These are phyloP conservation scores for Bos taurus DNA, from an alignment of 2,113 vertebrate genomes.

Conservation along the genomic window DNA sequence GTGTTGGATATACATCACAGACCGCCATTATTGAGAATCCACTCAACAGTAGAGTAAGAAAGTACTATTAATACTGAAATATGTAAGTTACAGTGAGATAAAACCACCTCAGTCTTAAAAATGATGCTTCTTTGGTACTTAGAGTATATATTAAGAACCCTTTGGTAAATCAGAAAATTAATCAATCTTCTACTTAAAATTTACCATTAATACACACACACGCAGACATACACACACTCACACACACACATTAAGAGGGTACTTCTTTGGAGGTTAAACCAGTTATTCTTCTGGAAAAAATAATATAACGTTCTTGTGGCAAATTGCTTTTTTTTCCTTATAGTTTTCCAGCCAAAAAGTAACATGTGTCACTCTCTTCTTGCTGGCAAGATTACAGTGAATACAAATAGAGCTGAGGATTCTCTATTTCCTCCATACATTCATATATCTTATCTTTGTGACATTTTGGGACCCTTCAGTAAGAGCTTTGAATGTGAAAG, in stretches of 20 bases:
- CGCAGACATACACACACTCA: no score
- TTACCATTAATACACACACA: neutral
- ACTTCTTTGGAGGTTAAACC: neutral
- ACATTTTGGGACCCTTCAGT: conserved; percentile 2
- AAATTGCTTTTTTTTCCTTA: neutral
- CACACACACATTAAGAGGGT: fast-evolving
- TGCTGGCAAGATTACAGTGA: neutral
- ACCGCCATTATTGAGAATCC: neutral
- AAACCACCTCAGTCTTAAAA: neutral
- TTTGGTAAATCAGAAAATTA: neutral
- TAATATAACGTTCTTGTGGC: neutral
- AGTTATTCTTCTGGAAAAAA: neutral
- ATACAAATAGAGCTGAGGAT: neutral
- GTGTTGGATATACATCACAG: neutral
- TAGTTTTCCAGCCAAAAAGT: neutral
- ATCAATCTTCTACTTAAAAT: neutral
- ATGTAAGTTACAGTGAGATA: neutral
- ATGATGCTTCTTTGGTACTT: neutral
- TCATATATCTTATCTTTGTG: conserved; percentile 12
- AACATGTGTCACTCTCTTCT: neutral
- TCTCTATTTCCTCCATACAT: neutral
- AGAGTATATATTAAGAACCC: neutral
- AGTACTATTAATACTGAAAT: neutral
- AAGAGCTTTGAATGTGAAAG: neutral
- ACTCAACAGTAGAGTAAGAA: neutral